phyloP scores from a whole-genome alignment of 2,113 vertebrate species.

The Puffinus mauretanicus region DNA sequence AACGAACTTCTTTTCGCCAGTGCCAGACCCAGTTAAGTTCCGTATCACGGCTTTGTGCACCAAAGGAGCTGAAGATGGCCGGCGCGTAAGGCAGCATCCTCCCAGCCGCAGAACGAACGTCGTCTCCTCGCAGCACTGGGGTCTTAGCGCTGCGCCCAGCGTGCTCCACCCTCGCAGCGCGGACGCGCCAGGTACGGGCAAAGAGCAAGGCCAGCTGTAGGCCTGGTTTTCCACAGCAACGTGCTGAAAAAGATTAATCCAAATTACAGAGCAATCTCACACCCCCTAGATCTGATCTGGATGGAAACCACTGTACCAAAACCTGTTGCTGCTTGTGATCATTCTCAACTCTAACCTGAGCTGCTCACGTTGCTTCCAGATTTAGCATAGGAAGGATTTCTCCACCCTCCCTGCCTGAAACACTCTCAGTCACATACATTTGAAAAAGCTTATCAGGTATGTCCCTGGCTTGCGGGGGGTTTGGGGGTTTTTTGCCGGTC shows the following conservation, averaged over 20 bases:
- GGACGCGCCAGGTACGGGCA: accelerated
- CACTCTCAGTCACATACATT: background rate
- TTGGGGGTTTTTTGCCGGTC: background rate
- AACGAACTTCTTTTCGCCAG: background rate
- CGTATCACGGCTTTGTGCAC: accelerated
- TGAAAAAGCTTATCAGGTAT: background rate
- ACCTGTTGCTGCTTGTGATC: background rate
- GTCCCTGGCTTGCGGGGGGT: background rate
- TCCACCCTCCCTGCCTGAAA: background rate
- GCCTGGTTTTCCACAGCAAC: background rate
- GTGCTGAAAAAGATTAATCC: background rate
- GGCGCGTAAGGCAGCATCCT: background rate
- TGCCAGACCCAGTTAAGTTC: background rate
- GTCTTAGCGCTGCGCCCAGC: background rate
- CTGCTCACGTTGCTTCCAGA: background rate
- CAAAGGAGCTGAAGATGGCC: background rate
- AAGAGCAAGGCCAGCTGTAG: background rate
- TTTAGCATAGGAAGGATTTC: conserved; percentile 14
- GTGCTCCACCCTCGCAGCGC: background rate
- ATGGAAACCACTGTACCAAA: background rate
- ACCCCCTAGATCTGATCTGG: background rate
- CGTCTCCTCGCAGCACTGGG: accelerated
- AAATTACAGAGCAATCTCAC: background rate
- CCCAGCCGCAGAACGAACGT: accelerated
- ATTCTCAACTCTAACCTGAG: background rate